phyloP scores from a whole-genome alignment of 2,113 vertebrate species.

The Carassius carassius region DNA sequence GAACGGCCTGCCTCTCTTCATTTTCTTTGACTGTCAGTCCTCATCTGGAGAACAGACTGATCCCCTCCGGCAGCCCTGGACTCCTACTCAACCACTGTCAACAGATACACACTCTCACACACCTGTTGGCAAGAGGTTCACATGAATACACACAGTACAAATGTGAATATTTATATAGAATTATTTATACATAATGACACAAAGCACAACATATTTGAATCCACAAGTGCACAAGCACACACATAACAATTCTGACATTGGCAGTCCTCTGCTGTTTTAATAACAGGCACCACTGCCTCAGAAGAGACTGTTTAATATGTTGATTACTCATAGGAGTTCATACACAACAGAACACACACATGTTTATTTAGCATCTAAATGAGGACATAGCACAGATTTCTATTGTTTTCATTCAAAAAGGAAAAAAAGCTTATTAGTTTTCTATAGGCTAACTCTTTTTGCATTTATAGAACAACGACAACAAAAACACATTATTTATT shows the following conservation, averaged over 20 bases:
- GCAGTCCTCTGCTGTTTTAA: slow-evolving; percentile 17
- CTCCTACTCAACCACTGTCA: slow-evolving; percentile 42
- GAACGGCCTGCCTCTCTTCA: slow-evolving; percentile 52
- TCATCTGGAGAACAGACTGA: slow-evolving; percentile 53
- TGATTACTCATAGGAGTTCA: slow-evolving; percentile 15
- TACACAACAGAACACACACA: slow-evolving; percentile 1
- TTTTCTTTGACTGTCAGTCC: slow-evolving; percentile 56
- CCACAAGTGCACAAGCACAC: slow-evolving; percentile 3
- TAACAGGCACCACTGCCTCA: slow-evolving; percentile 14
- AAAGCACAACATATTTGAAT: slow-evolving; percentile 12
- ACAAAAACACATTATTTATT: too few relatives aligned
- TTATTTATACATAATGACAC: background rate
- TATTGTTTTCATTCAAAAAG: background rate
- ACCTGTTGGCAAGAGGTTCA: slow-evolving; percentile 41
- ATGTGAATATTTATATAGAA: background rate
- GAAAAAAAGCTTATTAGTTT: background rate
- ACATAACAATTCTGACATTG: slow-evolving; percentile 45
- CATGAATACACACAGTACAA: slow-evolving; percentile 10
- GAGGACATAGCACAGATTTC: background rate
- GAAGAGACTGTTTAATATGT: slow-evolving; percentile 22
- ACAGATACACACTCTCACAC: slow-evolving; percentile 39
- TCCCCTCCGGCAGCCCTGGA: slow-evolving; percentile 47
- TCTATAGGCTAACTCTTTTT: background rate
- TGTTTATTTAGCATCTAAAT: slow-evolving; percentile 6
- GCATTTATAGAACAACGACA: too few relatives aligned